Percentiles rank a stretch among this genome's conserved stretches.
phyloP scores from a whole-genome alignment of 1,140 invertebrate species.

The Drosophila kurseongensis region DNA sequence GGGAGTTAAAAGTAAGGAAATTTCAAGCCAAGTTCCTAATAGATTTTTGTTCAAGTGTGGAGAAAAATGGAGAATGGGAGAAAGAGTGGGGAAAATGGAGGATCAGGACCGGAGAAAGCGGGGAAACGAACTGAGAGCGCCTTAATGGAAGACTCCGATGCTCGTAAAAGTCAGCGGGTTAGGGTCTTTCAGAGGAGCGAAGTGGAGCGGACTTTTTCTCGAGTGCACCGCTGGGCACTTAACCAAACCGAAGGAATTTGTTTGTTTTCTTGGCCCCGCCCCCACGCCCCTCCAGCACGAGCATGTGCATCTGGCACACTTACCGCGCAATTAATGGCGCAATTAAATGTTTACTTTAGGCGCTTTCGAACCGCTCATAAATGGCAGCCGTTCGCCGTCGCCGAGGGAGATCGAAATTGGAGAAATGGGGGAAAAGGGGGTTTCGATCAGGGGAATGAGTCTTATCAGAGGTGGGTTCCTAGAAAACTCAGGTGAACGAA shows the following conservation, averaged over 20 bases:
- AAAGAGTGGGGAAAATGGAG: slow-evolving; percentile 6
- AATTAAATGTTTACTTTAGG: slow-evolving; percentile 83
- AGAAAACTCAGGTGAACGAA: slow-evolving; percentile 20
- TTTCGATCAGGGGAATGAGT: background rate
- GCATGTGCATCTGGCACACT: slow-evolving; percentile 80
- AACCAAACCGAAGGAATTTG: slow-evolving; percentile 69
- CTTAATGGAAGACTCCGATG: slow-evolving; percentile 69
- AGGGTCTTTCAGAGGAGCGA: slow-evolving; percentile 13
- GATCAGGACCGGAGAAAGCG: slow-evolving; percentile 29
- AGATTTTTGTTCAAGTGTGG: background rate
- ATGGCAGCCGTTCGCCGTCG: slow-evolving; percentile 48
- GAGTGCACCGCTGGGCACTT: slow-evolving; percentile 75
- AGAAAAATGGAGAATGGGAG: background rate
- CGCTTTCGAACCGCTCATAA: slow-evolving; percentile 69
- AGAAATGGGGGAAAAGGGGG: background rate
- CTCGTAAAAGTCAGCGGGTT: slow-evolving; percentile 69
- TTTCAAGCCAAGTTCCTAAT: background rate
- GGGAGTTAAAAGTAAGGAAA: background rate
- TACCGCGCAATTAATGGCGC: slow-evolving; percentile 79
- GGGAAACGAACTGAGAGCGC: slow-evolving; percentile 34
- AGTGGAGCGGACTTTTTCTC: slow-evolving; percentile 13
- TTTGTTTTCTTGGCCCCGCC: slow-evolving; percentile 62
- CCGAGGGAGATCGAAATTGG: slow-evolving; percentile 36
- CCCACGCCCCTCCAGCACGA: slow-evolving; percentile 9
- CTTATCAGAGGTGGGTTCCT: background rate